Evolutionary conservation across 2,113 vertebrate genomes (phyloP).

Genomic region (Petromus typicus): DNA sequence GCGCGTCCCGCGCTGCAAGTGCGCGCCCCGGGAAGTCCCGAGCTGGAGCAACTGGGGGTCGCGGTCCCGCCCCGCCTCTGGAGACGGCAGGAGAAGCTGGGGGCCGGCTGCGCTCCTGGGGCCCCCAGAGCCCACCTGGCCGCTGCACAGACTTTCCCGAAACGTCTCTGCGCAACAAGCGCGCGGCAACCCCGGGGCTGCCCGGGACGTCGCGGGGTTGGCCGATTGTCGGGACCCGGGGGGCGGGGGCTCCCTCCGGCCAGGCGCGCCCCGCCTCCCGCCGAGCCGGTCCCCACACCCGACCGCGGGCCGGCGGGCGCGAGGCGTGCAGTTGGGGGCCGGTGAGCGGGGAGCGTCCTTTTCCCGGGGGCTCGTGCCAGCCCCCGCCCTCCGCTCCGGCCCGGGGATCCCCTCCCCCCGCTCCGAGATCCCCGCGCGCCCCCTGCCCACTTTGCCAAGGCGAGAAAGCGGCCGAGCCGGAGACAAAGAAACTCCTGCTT

Average conservation of each 20-base stretch:
- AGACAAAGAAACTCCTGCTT: conserved; percentile 89
- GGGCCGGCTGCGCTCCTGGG: background rate
- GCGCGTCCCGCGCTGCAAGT: background rate
- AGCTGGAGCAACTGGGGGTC: background rate
- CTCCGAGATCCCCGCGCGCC: conserved; percentile 75
- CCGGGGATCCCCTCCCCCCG: conserved; percentile 64
- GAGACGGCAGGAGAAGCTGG: background rate
- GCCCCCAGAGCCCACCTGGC: background rate
- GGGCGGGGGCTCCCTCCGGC: background rate
- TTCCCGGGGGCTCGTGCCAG: background rate
- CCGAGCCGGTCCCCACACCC: background rate
- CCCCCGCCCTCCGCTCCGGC: background rate
- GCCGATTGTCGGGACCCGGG: background rate
- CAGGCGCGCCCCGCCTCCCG: background rate
- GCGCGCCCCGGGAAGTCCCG: background rate
- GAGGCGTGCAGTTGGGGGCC: background rate
- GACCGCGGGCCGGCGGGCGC: background rate
- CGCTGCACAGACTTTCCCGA: background rate
- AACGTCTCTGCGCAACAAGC: background rate
- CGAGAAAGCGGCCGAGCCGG: conserved; percentile 80
- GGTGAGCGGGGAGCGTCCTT: background rate
- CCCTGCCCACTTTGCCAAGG: conserved; percentile 83
- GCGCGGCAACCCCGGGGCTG: background rate
- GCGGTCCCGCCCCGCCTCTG: background rate
- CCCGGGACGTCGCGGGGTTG: background rate